Percentiles rank a stretch among this genome's conserved stretches.
phyloP scores from a whole-genome alignment of 2,113 vertebrate species.

The Machaerirhynchus nigripectus region DNA sequence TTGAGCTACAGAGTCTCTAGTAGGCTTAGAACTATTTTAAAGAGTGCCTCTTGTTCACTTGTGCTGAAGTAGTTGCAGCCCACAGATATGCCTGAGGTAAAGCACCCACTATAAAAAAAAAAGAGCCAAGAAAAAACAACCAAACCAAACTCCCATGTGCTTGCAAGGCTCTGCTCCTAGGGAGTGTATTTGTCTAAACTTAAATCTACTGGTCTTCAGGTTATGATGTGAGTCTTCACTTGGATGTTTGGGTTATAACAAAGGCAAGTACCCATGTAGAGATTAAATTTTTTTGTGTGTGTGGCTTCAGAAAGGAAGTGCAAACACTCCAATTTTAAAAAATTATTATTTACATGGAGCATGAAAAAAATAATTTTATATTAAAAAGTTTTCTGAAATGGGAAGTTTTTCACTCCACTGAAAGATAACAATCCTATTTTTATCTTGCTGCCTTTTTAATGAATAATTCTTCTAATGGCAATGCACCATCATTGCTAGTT shows the following conservation, averaged over 20 bases:
- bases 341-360: not conserved
- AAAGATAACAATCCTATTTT: not conserved
- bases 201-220: not conserved
- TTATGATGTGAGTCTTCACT: not conserved
- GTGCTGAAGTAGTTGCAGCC: not conserved
- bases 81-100: not conserved
- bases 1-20: not conserved
- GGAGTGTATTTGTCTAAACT: not conserved
- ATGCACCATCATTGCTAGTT: not conserved
- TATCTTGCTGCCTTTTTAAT: not conserved
- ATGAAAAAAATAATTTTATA: not conserved
- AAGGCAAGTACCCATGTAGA: not conserved
- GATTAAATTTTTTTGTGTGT: not conserved
- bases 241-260: not conserved
- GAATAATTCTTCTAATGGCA: not conserved
- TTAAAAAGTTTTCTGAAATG: not conserved
- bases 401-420: not conserved
- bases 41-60: not conserved
- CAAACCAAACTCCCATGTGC: not conserved
- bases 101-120: not conserved
- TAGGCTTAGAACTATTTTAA: not conserved
- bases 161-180: not conserved
- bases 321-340: not conserved
- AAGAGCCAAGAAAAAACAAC: not conserved
- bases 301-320: not conserved